Percentiles rank a stretch among this genome's conserved stretches.
Conservation (phyloP, 1,140 invertebrate genomes). For the Papilio polytes region DNA sequence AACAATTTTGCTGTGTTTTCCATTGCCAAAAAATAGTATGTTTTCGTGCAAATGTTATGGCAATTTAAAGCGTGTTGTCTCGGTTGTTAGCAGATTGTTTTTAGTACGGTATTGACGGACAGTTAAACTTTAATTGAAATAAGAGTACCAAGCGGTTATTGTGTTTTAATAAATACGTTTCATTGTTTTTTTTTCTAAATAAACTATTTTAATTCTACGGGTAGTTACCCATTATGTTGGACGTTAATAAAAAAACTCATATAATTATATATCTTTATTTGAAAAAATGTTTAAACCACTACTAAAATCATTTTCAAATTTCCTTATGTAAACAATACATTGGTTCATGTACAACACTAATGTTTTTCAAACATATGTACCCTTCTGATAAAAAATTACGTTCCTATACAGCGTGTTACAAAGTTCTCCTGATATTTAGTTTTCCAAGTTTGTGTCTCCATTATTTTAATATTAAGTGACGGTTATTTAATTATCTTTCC, state of each 20-base stretch:
- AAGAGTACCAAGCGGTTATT: no score
- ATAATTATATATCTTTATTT: slow-evolving; percentile 67
- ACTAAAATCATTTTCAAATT: slow-evolving; percentile 63
- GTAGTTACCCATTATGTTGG: no score
- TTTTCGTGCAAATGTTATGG: no score
- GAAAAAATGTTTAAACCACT: slow-evolving; percentile 76
- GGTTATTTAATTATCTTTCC: not conserved
- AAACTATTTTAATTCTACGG: no score
- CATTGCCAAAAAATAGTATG: no score
- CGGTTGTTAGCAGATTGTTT: no score
- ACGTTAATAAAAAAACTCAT: not conserved
- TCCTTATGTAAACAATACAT: slow-evolving; percentile 60
- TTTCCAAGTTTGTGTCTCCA: not conserved
- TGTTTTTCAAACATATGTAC: slow-evolving; percentile 69
- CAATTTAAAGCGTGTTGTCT: no score
- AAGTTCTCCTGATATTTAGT: slow-evolving; percentile 8
- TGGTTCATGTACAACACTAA: slow-evolving; percentile 69
- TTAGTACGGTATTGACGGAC: no score
- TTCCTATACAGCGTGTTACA: slow-evolving; percentile 47
- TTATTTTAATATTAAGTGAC: not conserved
- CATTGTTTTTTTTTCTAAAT: no score
- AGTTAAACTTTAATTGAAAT: no score
- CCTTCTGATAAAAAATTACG: slow-evolving; percentile 55
- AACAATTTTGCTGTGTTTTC: no score
- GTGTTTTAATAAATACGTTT: no score